phyloP scores from a whole-genome alignment of 2,888 invertebrate species.

The Dolichomitus sp. region DNA sequence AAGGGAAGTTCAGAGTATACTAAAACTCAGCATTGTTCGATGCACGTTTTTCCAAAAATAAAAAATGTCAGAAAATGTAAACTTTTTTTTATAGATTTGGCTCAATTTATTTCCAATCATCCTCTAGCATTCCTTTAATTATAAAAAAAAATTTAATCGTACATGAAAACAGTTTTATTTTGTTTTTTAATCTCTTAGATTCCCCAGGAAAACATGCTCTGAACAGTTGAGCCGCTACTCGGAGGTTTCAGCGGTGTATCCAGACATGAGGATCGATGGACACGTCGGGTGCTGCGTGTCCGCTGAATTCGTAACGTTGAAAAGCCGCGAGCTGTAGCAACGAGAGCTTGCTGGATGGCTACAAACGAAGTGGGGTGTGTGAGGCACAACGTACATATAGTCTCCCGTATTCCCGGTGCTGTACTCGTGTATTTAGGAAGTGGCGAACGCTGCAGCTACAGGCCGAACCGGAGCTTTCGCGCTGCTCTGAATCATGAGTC shows the following conservation, averaged over 20 bases:
- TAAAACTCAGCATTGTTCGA: no score
- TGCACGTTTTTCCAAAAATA: no score
- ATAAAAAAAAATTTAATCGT: no score
- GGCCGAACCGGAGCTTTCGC: constrained; percentile 34
- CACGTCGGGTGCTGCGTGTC: constrained; percentile 29
- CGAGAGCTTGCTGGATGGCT: constrained; percentile 28
- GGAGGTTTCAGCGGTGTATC: constrained; percentile 3
- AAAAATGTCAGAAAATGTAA: no score
- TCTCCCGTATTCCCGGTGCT: constrained; percentile 42
- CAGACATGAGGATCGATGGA: constrained; percentile 41
- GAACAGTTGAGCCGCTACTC: not conserved
- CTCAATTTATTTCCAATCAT: no score
- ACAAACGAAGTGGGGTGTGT: constrained; percentile 23
- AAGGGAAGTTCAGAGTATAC: not conserved
- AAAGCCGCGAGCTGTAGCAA: constrained; percentile 45
- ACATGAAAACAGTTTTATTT: not conserved
- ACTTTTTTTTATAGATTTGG: no score
- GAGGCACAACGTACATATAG: not conserved
- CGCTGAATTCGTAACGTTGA: constrained; percentile 60
- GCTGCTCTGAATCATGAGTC: constrained; percentile 61
- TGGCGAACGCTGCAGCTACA: constrained; percentile 45
- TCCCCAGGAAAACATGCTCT: not conserved
- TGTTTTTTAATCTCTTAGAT: not conserved
- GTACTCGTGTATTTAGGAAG: constrained; percentile 55
- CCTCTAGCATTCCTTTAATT: no score